Base-by-base conservation (phyloP, 2,113 vertebrate species). In the Silurus glanis region DNA sequence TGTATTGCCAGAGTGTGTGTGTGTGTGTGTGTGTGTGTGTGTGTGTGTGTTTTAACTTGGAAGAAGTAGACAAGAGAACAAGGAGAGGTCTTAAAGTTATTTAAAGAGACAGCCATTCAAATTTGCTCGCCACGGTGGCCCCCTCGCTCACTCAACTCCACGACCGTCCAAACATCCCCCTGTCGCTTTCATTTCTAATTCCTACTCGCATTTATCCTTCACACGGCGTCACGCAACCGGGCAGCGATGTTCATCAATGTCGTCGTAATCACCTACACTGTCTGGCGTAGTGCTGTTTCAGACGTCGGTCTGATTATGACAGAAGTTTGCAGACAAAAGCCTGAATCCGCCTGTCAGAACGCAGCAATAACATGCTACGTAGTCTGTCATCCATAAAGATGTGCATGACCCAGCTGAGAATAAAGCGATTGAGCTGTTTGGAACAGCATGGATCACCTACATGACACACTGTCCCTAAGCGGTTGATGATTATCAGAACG, bases 91-190 rank as follows among this genome's bases (percentile, higher is more conserved):
- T 96, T 96, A 96, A 96, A 97, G 96, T 97, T 97, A 96, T 97
- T 97, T 97, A 97, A 97, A 97, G 97, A 95, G 96, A 96, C 96
- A 96, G 94, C 90, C 94, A 93, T 93, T 95, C 94, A 93, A 61
- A 92, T 93, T 88, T 84, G 21, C 80, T 62, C 14, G 3, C 85
- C 82, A 85, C 80, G 16, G 75, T 82, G 90, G 85, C 85, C 61
- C 86, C 82, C 79, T 74, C 58, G 55, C 64, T 25, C 66, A 72
- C 61, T 69, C 61, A 45, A 78, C 84, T 87, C 80, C 49, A 62
- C 53, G 45, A 53, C 55, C 55, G 74, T 84, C 61, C 21, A 17
- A 61, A 80, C 79, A 67, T 17, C 21, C 25, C 79, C 82, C 51
- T 28, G 19, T 55, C 2, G 25, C 21, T 9, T 14, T n/a, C 37